Percentiles rank a stretch among this genome's conserved stretches.
Conservation (phyloP, 1,140 invertebrate species). For the Pogonognathellus flavescens region DNA sequence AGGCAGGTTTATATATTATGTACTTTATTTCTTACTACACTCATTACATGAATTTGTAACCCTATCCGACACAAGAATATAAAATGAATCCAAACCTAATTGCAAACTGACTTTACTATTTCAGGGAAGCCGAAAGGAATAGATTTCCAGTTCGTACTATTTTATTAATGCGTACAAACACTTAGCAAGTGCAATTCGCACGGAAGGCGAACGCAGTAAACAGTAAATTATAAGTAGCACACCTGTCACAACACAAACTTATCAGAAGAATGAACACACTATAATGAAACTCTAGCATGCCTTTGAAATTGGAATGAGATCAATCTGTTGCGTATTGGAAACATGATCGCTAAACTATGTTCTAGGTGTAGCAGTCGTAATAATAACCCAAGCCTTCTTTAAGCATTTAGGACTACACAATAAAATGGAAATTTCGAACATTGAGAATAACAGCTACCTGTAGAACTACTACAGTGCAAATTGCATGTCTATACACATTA, state of each 20-base stretch:
- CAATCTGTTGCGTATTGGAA: slow-evolving; percentile 28
- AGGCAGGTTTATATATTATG: neutral
- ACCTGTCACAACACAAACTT: slow-evolving; percentile 1
- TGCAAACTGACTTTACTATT: too few relatives aligned
- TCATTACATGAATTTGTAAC: neutral
- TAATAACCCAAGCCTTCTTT: too few relatives aligned
- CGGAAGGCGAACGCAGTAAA: neutral
- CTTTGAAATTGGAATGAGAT: slow-evolving; percentile 41
- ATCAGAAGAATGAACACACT: neutral
- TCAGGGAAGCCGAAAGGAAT: too few relatives aligned
- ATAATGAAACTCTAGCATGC: neutral
- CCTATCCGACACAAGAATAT: neutral
- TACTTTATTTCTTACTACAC: neutral
- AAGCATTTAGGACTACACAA: neutral
- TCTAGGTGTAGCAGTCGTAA: neutral
- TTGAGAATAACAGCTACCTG: neutral
- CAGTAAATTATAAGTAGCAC: slow-evolving; percentile 16
- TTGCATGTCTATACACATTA: too few relatives aligned
- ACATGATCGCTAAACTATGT: neutral
- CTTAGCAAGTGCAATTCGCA: neutral
- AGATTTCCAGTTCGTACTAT: too few relatives aligned
- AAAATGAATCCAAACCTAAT: neutral
- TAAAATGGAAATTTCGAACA: slow-evolving; percentile 8
- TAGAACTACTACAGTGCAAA: neutral
- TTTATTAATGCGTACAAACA: neutral